Conservation (phyloP, 2,797 vertebrate genomes). For the Parambassis ranga region DNA sequence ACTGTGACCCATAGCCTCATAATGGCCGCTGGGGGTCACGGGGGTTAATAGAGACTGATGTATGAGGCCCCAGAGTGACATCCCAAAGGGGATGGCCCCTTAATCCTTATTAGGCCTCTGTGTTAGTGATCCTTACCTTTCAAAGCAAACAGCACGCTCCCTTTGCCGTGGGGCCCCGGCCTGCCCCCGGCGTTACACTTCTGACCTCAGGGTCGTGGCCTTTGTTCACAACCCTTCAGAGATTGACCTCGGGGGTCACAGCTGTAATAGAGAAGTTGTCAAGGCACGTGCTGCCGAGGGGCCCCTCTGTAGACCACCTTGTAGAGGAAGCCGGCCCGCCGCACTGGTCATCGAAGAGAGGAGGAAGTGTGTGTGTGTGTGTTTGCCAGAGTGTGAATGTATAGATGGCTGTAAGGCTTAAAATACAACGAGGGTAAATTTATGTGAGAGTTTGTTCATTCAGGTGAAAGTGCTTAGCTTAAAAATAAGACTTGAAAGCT, state of each 20-base stretch:
- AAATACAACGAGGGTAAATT: slow-evolving; percentile 1
- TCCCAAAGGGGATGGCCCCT: slow-evolving; percentile 89
- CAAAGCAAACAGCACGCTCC: slow-evolving; percentile 92
- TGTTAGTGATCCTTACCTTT: slow-evolving; percentile 94
- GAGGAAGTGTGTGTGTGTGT: slow-evolving; percentile 6
- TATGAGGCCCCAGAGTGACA: slow-evolving; percentile 79
- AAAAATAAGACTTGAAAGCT: neutral
- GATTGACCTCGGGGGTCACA: slow-evolving; percentile 87
- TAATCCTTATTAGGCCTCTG: slow-evolving; percentile 98
- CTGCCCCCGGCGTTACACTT: slow-evolving; percentile 88
- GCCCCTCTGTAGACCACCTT: slow-evolving; percentile 76
- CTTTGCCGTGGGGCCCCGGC: slow-evolving; percentile 84
- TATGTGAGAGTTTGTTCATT: neutral
- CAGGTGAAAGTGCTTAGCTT: neutral
- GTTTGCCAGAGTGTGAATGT: slow-evolving; percentile 23
- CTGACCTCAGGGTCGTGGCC: slow-evolving; percentile 94
- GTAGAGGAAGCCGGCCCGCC: slow-evolving; percentile 45
- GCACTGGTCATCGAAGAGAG: slow-evolving; percentile 21
- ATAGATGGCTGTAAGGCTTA: slow-evolving; percentile 18
- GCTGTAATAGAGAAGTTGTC: slow-evolving; percentile 93
- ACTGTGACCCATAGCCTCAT: slow-evolving; percentile 63
- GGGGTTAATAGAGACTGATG: slow-evolving; percentile 82
- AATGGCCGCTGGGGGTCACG: slow-evolving; percentile 74
- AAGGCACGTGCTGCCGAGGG: slow-evolving; percentile 86
- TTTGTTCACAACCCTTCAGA: slow-evolving; percentile 94